phyloP scores from a whole-genome alignment of 1,140 invertebrate species.

The Eurosta solidaginis region DNA sequence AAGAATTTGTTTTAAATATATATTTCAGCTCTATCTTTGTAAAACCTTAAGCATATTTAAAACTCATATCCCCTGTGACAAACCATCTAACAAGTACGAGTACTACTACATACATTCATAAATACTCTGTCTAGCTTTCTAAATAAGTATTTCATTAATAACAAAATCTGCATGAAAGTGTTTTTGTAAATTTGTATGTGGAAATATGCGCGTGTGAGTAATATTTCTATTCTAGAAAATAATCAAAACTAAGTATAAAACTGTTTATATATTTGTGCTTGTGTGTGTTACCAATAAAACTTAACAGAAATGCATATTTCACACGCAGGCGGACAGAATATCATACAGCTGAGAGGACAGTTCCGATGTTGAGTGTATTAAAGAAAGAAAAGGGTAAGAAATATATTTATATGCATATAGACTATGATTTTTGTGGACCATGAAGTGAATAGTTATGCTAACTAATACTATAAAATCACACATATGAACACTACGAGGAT shows the following conservation, averaged over 20 bases:
- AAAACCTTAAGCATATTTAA: too few species aligned
- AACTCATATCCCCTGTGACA: too few species aligned
- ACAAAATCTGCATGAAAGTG: conserved; percentile 22
- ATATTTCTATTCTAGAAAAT: not conserved
- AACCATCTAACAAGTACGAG: not conserved
- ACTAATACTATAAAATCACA: too few species aligned
- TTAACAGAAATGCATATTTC: conserved; percentile 19
- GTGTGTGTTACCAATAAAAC: not conserved
- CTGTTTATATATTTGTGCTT: not conserved
- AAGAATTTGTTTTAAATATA: too few species aligned
- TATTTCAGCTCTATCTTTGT: too few species aligned
- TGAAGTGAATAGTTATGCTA: not conserved
- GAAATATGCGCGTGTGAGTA: not conserved
- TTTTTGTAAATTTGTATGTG: not conserved
- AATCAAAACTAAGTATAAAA: not conserved
- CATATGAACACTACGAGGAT: too few species aligned
- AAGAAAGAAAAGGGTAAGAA: not conserved
- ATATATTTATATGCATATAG: conserved; percentile 5
- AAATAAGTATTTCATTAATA: conserved; percentile 17
- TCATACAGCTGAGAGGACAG: not conserved
- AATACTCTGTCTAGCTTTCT: not conserved
- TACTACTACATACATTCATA: too few species aligned
- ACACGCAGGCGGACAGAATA: not conserved
- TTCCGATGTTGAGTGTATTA: not conserved
- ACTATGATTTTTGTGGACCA: not conserved